Conservation (phyloP, 2,888 invertebrate genomes). For the Cephonodes hylas region DNA sequence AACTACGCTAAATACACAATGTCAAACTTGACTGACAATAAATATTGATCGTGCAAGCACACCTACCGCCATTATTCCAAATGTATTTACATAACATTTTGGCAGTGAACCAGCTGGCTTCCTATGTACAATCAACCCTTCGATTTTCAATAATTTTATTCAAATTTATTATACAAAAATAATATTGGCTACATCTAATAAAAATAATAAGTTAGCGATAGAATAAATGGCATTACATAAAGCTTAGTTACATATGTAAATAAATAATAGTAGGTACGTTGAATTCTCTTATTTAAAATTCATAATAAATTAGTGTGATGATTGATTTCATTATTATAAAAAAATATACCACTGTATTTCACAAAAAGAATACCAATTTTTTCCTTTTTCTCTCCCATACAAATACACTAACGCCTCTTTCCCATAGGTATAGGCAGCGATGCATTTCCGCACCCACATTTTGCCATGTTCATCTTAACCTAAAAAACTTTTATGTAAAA, state of each 20-base stretch:
- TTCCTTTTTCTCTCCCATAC: not conserved
- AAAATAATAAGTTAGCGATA: constrained; percentile 37
- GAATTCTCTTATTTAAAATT: constrained; percentile 16
- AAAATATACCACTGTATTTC: not conserved
- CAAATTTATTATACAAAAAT: constrained; percentile 13
- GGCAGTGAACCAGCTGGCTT: constrained; percentile 74
- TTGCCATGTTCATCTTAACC: no score
- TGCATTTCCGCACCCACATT: no score
- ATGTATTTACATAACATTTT: constrained; percentile 26
- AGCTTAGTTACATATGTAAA: constrained; percentile 31
- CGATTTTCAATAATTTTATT: constrained; percentile 8
- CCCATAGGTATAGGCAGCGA: no score
- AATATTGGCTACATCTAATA: constrained; percentile 39
- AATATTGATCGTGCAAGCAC: not conserved
- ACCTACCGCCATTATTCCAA: not conserved
- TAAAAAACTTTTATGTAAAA: no score
- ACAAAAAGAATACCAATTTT: not conserved
- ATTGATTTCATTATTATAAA: constrained; percentile 5
- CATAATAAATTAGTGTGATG: constrained; percentile 20
- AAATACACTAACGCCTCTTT: no score
- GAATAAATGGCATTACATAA: constrained; percentile 43
- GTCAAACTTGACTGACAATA: not conserved
- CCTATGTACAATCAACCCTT: constrained; percentile 13
- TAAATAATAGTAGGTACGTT: constrained; percentile 7
- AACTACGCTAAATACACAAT: constrained; percentile 23